phyloP scores from a whole-genome alignment of 1,140 invertebrate species.

The Drosophila littoralis region DNA sequence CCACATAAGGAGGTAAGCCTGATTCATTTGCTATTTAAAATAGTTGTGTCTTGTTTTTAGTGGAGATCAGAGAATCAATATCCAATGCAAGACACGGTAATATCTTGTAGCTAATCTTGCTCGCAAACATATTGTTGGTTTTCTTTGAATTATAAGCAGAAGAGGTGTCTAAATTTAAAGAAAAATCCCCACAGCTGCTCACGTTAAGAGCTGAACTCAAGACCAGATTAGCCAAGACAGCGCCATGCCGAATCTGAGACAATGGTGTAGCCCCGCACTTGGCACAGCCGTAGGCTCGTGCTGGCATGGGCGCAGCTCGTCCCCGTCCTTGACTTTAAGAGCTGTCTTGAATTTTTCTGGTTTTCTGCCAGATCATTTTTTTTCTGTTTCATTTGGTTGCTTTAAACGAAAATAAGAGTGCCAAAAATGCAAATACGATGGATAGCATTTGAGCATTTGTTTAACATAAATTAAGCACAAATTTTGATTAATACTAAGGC shows the following conservation, averaged over 20 bases:
- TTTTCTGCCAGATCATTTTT: slow-evolving; percentile 28
- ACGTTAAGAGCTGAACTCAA: slow-evolving; percentile 41
- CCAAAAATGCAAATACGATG: slow-evolving; percentile 64
- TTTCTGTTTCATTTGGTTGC: not conserved
- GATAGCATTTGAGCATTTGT: slow-evolving; percentile 46
- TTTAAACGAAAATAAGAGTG: slow-evolving; percentile 72
- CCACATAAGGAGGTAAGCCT: not conserved
- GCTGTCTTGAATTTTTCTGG: slow-evolving; percentile 49
- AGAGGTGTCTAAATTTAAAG: slow-evolving; percentile 32
- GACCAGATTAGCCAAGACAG: slow-evolving; percentile 40
- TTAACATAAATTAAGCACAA: slow-evolving; percentile 70
- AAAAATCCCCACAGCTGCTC: slow-evolving; percentile 38
- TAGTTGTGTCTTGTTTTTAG: not conserved
- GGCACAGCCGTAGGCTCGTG: slow-evolving; percentile 58
- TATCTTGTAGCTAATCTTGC: slow-evolving; percentile 14
- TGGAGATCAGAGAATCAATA: not conserved
- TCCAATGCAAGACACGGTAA: not conserved
- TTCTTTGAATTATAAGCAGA: slow-evolving; percentile 26
- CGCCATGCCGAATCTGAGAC: slow-evolving; percentile 22
- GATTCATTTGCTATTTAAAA: not conserved
- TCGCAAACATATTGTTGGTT: slow-evolving; percentile 16
- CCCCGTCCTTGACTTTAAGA: slow-evolving; percentile 73
- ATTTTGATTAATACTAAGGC: slow-evolving; percentile 43
- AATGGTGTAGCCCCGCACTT: slow-evolving; percentile 63
- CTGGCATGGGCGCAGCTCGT: slow-evolving; percentile 57